These are phyloP conservation scores for Cheirogaleus major DNA, from an alignment of 2,797 vertebrate genomes.

Conservation along the genomic window DNA sequence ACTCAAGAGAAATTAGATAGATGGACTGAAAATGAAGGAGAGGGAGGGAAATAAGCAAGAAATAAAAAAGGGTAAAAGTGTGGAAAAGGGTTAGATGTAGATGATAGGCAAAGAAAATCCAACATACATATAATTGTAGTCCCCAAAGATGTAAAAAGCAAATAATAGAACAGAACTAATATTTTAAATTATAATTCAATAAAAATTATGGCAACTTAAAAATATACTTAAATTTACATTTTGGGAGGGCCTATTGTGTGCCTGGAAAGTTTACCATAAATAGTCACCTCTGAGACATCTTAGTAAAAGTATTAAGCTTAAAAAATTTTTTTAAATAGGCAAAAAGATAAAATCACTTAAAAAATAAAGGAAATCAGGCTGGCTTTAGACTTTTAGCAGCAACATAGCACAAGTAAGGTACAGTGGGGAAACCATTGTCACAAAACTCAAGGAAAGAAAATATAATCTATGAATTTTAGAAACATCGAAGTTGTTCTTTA, in stretches of 20 bases:
- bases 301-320: conserved; percentile 11
- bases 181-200: conserved; percentile 7
- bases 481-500: not conserved
- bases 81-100: not conserved
- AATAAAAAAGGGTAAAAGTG: not conserved
- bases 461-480: not conserved
- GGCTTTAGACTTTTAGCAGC: not conserved
- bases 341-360: not conserved
- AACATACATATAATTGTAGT: not conserved
- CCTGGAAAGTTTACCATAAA: not conserved
- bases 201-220: conserved; percentile 11
- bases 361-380: not conserved
- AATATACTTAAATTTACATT: not conserved
- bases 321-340: not conserved
- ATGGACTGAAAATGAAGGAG: not conserved
- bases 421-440: not conserved
- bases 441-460: not conserved
- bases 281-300: not conserved
- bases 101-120: not conserved
- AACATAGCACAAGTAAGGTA: not conserved
- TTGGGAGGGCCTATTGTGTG: not conserved
- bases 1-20: not conserved
- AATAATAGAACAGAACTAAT: not conserved
- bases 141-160: not conserved
- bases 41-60: not conserved